Evolutionary conservation across 2,113 vertebrate species (phyloP).

Genomic region (Nothobranchius furzeri): DNA sequence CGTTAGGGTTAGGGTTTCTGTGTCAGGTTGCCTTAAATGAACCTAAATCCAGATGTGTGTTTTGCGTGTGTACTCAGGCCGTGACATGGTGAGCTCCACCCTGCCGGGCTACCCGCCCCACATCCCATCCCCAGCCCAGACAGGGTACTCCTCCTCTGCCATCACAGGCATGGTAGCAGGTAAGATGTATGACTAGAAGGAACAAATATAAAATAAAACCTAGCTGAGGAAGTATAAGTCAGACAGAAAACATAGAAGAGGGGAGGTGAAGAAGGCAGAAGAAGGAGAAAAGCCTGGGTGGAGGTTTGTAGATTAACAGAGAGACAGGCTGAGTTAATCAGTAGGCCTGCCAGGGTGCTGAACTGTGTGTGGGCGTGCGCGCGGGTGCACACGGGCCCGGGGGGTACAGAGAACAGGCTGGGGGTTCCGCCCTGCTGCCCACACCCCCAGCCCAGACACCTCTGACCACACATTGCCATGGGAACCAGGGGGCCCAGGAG

Average conservation of each 20-base stretch:
- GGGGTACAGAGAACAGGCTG: conserved; percentile 72
- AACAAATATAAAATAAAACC: not conserved
- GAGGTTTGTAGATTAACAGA: conserved; percentile 75
- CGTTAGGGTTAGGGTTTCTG: too few relatives aligned
- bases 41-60: conserved; percentile 1
- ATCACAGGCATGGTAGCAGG: conserved; percentile 92
- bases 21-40: too few relatives aligned
- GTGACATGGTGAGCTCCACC: conserved; percentile 90
- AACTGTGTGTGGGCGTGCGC: conserved; percentile 44
- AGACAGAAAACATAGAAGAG: conserved; percentile 4
- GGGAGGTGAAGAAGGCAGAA: not conserved
- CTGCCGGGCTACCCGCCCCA: conserved; percentile 91
- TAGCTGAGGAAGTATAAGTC: not conserved
- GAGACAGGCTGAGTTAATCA: conserved; percentile 77
- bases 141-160: conserved; percentile 87
- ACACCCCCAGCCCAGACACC: conserved; percentile 69
- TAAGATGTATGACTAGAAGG: conserved; percentile 76
- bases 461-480: conserved; percentile 80
- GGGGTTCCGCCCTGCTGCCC: conserved; percentile 80
- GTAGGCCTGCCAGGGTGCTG: conserved; percentile 66
- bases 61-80: conserved; percentile 74
- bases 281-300: conserved; percentile 17
- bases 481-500: conserved; percentile 77
- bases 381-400: conserved; percentile 55
- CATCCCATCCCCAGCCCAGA: conserved; percentile 85